Conservation (phyloP, 2,888 invertebrate genomes). For the Drosophila glabriapex region DNA sequence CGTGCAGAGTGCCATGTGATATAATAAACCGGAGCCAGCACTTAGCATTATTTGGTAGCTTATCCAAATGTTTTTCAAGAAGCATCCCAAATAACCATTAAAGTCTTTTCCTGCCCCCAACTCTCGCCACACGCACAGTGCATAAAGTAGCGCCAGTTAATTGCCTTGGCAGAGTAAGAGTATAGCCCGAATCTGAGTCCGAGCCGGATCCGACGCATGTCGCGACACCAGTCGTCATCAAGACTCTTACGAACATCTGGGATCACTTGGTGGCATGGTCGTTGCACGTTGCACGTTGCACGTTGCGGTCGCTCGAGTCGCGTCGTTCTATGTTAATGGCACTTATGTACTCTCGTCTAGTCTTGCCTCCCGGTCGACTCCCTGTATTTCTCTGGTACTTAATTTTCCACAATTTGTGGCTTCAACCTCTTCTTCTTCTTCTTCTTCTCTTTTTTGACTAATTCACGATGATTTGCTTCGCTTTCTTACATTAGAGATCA, state of each 20-base stretch:
- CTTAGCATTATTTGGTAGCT: conserved; percentile 32
- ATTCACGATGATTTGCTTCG: conserved; percentile 65
- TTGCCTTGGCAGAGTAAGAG: conserved; percentile 41
- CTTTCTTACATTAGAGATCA: conserved; percentile 18
- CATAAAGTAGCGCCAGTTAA: conserved; percentile 71
- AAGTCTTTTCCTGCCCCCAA: conserved; percentile 8
- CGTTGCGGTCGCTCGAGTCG: conserved; percentile 12
- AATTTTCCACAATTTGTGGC: conserved; percentile 69
- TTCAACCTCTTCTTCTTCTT: conserved; percentile 14
- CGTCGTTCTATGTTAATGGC: conserved; percentile 67
- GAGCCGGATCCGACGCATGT: conserved; percentile 42
- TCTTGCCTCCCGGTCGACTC: conserved; percentile 33
- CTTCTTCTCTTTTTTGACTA: conserved; percentile 48
- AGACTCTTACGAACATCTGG: conserved; percentile 39
- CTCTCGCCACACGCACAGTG: conserved; percentile 17
- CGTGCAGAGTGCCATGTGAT: not conserved
- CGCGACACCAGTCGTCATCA: conserved; percentile 56
- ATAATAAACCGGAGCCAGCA: conserved; percentile 19
- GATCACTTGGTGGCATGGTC: conserved; percentile 36
- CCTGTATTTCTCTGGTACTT: conserved; percentile 51
- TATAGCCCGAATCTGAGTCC: not conserved
- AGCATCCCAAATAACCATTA: conserved; percentile 14
- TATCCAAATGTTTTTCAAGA: not conserved
- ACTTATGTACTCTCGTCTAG: conserved; percentile 36
- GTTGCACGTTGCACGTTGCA: not conserved